Base-by-base conservation (phyloP, 2,888 invertebrate species). In the Tanaodytes sp. region DNA sequence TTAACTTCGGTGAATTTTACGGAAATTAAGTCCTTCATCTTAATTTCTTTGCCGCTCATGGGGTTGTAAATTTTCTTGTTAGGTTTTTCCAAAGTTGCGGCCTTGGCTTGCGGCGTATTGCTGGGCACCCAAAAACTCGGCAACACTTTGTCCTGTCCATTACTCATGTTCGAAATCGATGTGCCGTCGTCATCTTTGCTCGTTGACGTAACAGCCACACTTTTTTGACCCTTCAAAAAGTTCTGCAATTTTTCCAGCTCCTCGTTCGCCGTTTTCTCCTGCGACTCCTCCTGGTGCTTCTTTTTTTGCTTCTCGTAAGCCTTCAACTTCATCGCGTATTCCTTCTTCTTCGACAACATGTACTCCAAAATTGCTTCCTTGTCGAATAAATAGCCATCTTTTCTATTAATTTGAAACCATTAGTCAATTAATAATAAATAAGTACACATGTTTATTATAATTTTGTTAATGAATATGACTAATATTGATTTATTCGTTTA, bases 121-220 rank as follows among this genome's bases (percentile, higher is more conserved):
- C 94, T 93, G 0, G 99, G 98, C 59, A 98, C 89, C 98, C 98
- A 98, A 85, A 97, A 98, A 86, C 96, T 96, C 0, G 98, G 97
- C 40, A 98, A 86, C 72, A 91, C 87, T 81, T 94, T 94, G 62
- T 94, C 91, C 79, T 91, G 89, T 0, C 91, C 93, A 77, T 91
- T 90, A 0, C 89, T 88, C 89, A 95, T 91, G 80, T 96, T 96
- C 1, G 94, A 94, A 16, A 95, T 89, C 0, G 91, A 91, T 0
- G 2, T 20, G 23, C 73, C 54, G 1, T 8, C 37, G 1, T 74
- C 68, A 0, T 30, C 19, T n/a, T 71, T 59, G 2, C 70, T 69
- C 12, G 74, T 64, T 1, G 76, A 76, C 1, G 90, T 89, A 78
- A 93, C 92, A 23, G 8, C 23, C 4, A 23, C 8, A 79, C 90